phyloP scores from a whole-genome alignment of 2,888 invertebrate genomes.

The Callyntrura guangdongensis region DNA sequence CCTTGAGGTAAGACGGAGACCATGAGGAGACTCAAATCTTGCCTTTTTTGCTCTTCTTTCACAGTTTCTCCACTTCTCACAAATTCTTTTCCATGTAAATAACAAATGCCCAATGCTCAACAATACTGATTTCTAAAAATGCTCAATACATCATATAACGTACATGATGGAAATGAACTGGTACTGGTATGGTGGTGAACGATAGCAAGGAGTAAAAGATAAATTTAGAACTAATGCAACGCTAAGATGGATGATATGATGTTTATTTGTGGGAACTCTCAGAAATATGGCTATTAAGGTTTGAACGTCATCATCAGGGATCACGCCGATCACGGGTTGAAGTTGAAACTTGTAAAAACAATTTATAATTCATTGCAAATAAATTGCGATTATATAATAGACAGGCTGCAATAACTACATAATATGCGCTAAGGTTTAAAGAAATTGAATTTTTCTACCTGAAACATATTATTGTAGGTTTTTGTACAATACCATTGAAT shows the following conservation, averaged over 20 bases:
- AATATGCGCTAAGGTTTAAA: no score
- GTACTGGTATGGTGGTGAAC: background rate
- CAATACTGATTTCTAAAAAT: background rate
- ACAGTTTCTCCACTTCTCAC: conserved; percentile 58
- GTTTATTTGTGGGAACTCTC: conserved; percentile 66
- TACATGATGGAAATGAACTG: background rate
- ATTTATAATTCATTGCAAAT: conserved; percentile 21
- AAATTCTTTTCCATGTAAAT: conserved; percentile 54
- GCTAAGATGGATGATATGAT: background rate
- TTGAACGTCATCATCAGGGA: conserved; percentile 61
- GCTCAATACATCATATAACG: background rate
- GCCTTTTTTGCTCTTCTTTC: conserved; percentile 58
- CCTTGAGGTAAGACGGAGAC: conserved; percentile 62
- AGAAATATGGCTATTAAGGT: conserved; percentile 64
- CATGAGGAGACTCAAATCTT: conserved; percentile 47
- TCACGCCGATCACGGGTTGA: conserved; percentile 40
- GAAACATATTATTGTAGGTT: no score
- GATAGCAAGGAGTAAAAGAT: background rate
- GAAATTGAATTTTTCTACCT: no score
- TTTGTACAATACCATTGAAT: no score
- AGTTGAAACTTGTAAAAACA: conserved; percentile 40
- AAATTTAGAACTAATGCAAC: conserved; percentile 49
- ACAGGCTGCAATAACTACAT: no score
- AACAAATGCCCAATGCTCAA: conserved; percentile 18
- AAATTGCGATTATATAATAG: background rate